phyloP scores from a whole-genome alignment of 1,140 invertebrate genomes.

The Mesaphorura yosii region DNA sequence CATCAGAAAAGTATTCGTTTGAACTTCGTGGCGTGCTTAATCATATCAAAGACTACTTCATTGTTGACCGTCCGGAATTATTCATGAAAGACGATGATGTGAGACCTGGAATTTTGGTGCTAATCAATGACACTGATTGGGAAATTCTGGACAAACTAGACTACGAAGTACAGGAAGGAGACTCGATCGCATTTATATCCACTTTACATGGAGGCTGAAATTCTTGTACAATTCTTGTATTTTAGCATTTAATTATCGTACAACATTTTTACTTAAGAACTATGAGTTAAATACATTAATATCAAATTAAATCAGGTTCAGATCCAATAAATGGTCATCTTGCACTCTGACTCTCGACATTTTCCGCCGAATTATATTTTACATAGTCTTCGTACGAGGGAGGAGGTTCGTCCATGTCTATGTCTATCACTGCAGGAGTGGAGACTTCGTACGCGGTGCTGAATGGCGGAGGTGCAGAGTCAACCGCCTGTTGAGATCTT shows the following conservation, averaged over 20 bases:
- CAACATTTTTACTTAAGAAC: no score
- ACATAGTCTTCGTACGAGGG: constrained; percentile 13
- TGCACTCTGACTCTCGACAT: background rate
- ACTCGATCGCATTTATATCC: constrained; percentile 57
- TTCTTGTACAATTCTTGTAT: background rate
- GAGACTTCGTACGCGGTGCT: constrained; percentile 6
- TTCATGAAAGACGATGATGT: constrained; percentile 67
- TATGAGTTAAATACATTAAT: no score
- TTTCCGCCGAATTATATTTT: background rate
- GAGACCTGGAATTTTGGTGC: constrained; percentile 78
- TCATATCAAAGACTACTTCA: constrained; percentile 66
- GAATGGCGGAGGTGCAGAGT: constrained; percentile 2
- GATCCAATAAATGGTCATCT: no score
- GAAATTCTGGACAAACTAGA: constrained; percentile 63
- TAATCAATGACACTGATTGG: constrained; percentile 89
- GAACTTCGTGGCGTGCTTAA: no score
- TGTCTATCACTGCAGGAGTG: background rate
- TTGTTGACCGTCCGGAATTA: constrained; percentile 75
- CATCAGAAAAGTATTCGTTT: no score
- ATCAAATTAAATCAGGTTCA: no score
- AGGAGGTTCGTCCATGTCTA: constrained; percentile 10
- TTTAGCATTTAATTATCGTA: no score
- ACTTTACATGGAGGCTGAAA: constrained; percentile 60
- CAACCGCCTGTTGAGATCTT: background rate
- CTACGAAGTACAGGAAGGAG: constrained; percentile 48